Base-by-base conservation (phyloP, 2,888 invertebrate species). In the Oconnorella tubifera region DNA sequence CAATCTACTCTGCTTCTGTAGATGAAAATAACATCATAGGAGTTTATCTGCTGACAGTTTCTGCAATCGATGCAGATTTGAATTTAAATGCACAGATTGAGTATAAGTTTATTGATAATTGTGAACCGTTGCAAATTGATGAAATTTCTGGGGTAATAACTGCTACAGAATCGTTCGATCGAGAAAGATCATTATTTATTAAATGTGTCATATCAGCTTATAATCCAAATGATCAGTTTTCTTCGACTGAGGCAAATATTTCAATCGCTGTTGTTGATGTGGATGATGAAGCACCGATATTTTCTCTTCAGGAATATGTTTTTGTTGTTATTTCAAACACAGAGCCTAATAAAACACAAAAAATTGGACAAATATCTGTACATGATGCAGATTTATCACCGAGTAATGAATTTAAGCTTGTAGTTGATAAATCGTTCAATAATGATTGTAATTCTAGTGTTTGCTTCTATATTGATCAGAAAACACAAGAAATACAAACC, bases 61-160 rank as follows among this genome's bases (percentile, higher is more conserved):
- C 28, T 1, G 48, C 60, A 29, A n/a, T 48, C 27, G 60, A 60
- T n/a, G 1, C 2, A 2, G 60, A 60, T 25, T 23, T 29, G 1
- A 32, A 32, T 48, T 23, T 10, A 29, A 60, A 60, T 49, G 60
- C 51, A 1, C 32, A 27, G 29, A 25, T 60, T 23, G 25, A 51
- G 14, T 51, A 51, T 51, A 4, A 6, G 4, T 23, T 51, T 25
- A 6, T 23, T 10, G 6, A 4, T 23, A 27, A 6, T 23, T 51
- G 53, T 27, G 14, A 51, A 6, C 53, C 6, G 25, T 25, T 51
- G 25, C 10, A 19, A 27, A 51, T 51, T 19, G 53, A 51, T 23
- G 25, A 10, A 25, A 6, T 6, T 51, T 51, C 53, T 25, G 53
- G 53, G 25, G 6, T 51, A 25, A 25, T 51, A 4, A 51, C 14